Evolutionary conservation across 37 sponge, comb jelly and placozoan genomes (phyloP).

Genomic region (Amphimedon queenslandica): DNA sequence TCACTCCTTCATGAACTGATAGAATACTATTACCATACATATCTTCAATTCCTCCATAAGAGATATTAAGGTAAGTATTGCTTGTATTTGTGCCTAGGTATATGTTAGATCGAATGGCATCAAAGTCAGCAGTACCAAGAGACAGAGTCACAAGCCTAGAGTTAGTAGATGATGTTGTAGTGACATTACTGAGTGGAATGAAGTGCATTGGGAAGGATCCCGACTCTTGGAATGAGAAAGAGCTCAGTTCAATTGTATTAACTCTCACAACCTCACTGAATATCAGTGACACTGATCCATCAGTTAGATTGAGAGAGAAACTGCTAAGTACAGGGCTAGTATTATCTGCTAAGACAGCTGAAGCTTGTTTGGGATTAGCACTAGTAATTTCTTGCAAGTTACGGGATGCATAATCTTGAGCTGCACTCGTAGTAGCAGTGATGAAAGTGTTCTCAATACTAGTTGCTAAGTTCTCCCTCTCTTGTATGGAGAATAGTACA

Average conservation of each 20-base stretch:
- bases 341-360: slow-evolving; percentile 40
- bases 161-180: neutral
- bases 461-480: slow-evolving; percentile 37
- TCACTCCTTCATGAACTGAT: slow-evolving; percentile 26
- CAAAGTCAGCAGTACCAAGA: slow-evolving; percentile 52
- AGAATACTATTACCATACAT: slow-evolving; percentile 61
- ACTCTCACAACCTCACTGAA: slow-evolving; percentile 76
- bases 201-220: slow-evolving; percentile 23
- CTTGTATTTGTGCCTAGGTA: slow-evolving; percentile 22
- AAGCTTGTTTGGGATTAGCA: slow-evolving; percentile 30
- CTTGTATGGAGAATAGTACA: neutral
- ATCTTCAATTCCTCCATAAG: slow-evolving; percentile 46
- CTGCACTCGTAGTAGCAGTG: slow-evolving; percentile 5
- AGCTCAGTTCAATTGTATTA: slow-evolving; percentile 26
- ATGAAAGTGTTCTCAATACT: slow-evolving; percentile 41
- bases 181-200: slow-evolving; percentile 19
- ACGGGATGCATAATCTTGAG: slow-evolving; percentile 18
- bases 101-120: slow-evolving; percentile 25
- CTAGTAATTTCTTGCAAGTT: slow-evolving; percentile 18
- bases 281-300: slow-evolving; percentile 39
- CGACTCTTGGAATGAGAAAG: slow-evolving; percentile 45
- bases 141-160: slow-evolving; percentile 14
- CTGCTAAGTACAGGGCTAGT: slow-evolving; percentile 56
- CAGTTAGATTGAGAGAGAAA: slow-evolving; percentile 50
- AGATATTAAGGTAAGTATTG: slow-evolving; percentile 52